Conservation (phyloP, 2,113 vertebrate species). For the Varanus komodoensis region DNA sequence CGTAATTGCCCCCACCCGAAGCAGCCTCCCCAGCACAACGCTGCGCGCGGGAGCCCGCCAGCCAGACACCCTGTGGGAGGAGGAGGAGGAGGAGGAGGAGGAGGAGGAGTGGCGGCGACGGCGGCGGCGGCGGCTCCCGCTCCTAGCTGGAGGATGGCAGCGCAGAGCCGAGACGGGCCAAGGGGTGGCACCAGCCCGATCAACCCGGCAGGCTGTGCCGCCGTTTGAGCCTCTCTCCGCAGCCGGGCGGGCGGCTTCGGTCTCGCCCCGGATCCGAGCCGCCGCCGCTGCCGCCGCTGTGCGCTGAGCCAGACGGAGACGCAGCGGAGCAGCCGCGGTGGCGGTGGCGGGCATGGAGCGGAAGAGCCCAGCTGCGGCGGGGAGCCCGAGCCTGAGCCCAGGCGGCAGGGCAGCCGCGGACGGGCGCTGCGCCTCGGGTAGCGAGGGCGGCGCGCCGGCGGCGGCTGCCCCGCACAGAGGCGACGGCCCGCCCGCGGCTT, state of each 20-base stretch:
- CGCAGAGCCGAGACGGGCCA: constrained; percentile 39
- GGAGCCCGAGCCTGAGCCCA: constrained; percentile 62
- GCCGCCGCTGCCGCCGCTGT: background rate
- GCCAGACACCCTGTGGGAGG: background rate
- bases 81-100: constrained; percentile 24
- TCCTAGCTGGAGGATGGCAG: constrained; percentile 54
- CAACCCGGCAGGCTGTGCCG: background rate
- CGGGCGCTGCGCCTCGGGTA: constrained; percentile 51
- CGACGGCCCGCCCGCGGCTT: constrained; percentile 49
- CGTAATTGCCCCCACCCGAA: background rate
- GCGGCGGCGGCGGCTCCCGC: background rate
- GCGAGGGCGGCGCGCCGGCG: constrained; percentile 35
- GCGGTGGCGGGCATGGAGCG: constrained; percentile 63
- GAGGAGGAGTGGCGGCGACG: background rate
- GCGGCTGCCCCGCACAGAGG: constrained; percentile 49
- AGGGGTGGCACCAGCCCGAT: constrained; percentile 37
- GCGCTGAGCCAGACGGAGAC: background rate
- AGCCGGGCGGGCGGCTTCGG: background rate
- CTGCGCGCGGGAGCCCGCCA: constrained; percentile 14
- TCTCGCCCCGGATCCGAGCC: background rate
- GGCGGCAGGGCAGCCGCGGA: constrained; percentile 58
- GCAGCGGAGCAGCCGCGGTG: constrained; percentile 20
- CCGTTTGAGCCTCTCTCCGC: background rate
- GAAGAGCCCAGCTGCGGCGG: constrained; percentile 48
- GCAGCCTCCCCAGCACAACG: background rate